Evolutionary conservation across 2,113 vertebrate species (phyloP), one percentile per base, ranked within the genome.

Genomic region (Atrichornis clamosus): DNA sequence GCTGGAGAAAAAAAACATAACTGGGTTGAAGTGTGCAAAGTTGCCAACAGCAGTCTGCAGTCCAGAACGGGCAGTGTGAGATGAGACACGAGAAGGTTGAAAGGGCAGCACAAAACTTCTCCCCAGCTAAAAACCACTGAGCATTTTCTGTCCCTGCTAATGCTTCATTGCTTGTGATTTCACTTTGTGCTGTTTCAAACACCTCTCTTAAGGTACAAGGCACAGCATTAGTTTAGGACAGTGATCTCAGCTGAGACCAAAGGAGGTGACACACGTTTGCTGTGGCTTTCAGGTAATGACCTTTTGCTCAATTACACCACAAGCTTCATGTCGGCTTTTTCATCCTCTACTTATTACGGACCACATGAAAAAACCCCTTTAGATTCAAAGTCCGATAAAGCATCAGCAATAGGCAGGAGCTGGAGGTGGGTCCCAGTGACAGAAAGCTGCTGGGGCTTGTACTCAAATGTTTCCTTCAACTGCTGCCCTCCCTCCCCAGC

Each of bases 241-340:
- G 8, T 2, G 75, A 30, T 47, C 60, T 78, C 85, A 50, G 26
- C 79, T 49, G 79, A 81, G 90, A 90, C 46, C 56, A 94, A 81
- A 92, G 75, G 47, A 84, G 73, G n/a, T 39, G 69, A 56, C 11
- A 1, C 7, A 6, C 6, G 44, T 96, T 60, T 86, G 72, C 80
- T 37, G 52, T 56, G 76, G 19, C 95, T 90, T 94, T 93, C 76
- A 91, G 59, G 82, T 63, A 44, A 60, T 81, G 85, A 90, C 96
- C 90, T 96, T 91, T 77, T 73, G 84, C 90, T 87, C 92, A 93
- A 88, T 87, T 84, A 89, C 62, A 89, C 88, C 53, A 18, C 88
- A 53, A 63, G 88, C 68, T 68, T 60, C 87, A 47, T 0, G 4
- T 41, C 13, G 0, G 6, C 5, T 63, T 9, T 83, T 93, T 94